Evolutionary conservation across 1,140 invertebrate species (phyloP), one percentile per base, ranked within the genome.

Genomic region (Microplitis demolitor): DNA sequence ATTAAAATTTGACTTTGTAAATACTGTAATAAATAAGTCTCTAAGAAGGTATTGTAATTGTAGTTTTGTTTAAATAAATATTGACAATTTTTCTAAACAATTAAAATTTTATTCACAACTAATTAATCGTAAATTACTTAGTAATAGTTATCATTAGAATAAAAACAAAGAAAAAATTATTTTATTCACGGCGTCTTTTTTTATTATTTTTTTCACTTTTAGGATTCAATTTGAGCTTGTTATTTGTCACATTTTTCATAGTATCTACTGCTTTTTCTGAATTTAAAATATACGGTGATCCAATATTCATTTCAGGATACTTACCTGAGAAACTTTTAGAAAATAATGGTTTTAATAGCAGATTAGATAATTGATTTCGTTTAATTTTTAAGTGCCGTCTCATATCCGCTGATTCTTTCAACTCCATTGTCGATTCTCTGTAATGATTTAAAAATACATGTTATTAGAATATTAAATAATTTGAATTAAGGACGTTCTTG

Each of bases 291-390:
- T 84, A 8, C 39, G 77, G 66, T 13, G 75, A 3, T 14, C 81
- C 51, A 0, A 79, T 31, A 76, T 88, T 89, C 9, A 83, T 71
- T 0, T 91, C 88, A 3, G 88, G 87, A 82, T 91, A 94, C 79
- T 92, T 94, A 68, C 90, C 92, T 69, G 90, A 93, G 78, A 93
- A 92, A 1, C 90, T 90, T 81, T 88, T 89, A 0, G 91, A 91
- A 76, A 92, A 92, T 8, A 95, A 77, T 2, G 91, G 90, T 73
- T 90, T 88, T 0, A 87, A 84, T 33, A 95, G 78, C 13, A 94
- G 77, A 4, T 81, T 62, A 4, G 87, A 82, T 4, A 95, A 81
- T 51, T 92, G 88, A 53, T 87, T 87, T 77, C 89, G 88, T 81
- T 90, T 90, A 2, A 82, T 75, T 76, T 91, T 87, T n/a, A 90